phyloP scores from a whole-genome alignment of 2,113 vertebrate species.

The Ochotona curzoniae region DNA sequence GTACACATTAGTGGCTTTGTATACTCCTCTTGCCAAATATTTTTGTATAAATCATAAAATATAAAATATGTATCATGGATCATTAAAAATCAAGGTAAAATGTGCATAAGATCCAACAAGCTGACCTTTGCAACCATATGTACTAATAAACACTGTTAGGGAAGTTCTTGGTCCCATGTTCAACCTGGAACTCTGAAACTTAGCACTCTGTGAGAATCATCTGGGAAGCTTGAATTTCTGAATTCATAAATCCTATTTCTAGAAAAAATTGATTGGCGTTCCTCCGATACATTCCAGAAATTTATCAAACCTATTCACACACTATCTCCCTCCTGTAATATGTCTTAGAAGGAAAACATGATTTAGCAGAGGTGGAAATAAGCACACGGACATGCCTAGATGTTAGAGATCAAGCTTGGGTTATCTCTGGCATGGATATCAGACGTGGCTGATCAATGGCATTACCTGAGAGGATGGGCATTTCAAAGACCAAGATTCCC shows the following conservation, averaged over 20 bases:
- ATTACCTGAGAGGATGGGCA: not conserved
- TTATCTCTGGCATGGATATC: not conserved
- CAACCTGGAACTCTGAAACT: not conserved
- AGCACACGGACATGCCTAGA: not conserved
- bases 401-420: not conserved
- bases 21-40: not conserved
- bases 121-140: not conserved
- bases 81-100: constrained; percentile 1
- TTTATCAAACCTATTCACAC: not conserved
- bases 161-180: not conserved
- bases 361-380: not conserved
- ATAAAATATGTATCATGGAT: constrained; percentile 9
- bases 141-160: not conserved
- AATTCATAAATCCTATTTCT: not conserved
- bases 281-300: not conserved
- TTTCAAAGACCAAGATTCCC: not conserved
- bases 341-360: constrained; percentile 1
- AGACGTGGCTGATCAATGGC: not conserved
- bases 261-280: not conserved
- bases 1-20: not conserved
- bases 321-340: not conserved
- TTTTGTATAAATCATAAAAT: not conserved
- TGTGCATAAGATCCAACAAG: not conserved
- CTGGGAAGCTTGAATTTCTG: not conserved
- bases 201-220: not conserved